A percentile compares a stretch with the other conserved stretches of the same genome.
Evolutionary conservation across 2,888 invertebrate species (phyloP).

Genomic region (Drosophila colorata): DNA sequence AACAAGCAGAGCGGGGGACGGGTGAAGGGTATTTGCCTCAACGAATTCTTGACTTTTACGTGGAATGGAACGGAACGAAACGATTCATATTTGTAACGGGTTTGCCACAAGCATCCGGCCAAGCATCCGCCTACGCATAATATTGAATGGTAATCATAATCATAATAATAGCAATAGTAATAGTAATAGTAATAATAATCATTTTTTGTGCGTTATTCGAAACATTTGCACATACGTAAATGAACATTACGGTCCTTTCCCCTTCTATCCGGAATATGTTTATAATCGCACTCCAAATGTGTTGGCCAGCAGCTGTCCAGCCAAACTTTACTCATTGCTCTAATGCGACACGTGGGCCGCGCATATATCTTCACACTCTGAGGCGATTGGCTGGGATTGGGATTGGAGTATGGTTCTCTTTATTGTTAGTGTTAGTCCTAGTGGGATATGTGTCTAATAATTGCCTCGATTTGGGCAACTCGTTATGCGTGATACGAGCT

Average conservation of each 20-base stretch:
- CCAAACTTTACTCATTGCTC: slow-evolving; percentile 45
- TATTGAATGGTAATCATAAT: slow-evolving; percentile 80
- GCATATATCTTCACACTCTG: slow-evolving; percentile 66
- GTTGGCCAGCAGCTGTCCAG: slow-evolving; percentile 53
- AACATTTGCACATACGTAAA: slow-evolving; percentile 78
- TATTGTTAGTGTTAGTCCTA: slow-evolving; percentile 23
- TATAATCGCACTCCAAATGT: slow-evolving; percentile 70
- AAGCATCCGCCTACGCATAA: slow-evolving; percentile 29
- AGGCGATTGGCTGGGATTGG: slow-evolving; percentile 34
- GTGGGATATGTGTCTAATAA: slow-evolving; percentile 66
- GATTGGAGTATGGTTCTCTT: slow-evolving; percentile 9
- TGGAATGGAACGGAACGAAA: slow-evolving; percentile 28
- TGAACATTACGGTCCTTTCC: slow-evolving; percentile 59
- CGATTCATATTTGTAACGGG: slow-evolving; percentile 74
- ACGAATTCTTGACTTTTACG: slow-evolving; percentile 48
- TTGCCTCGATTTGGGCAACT: slow-evolving; percentile 50
- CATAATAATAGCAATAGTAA: slow-evolving; percentile 76
- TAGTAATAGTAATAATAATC: slow-evolving; percentile 73
- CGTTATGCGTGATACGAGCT: slow-evolving; percentile 37
- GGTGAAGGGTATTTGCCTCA: neutral
- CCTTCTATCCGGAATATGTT: slow-evolving; percentile 59
- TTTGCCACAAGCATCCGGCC: slow-evolving; percentile 31
- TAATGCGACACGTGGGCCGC: slow-evolving; percentile 72
- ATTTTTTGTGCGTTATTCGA: slow-evolving; percentile 67
- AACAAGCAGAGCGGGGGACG: slow-evolving; percentile 22